Conservation (phyloP, 2,797 vertebrate genomes). For the Acipenser ruthenus region DNA sequence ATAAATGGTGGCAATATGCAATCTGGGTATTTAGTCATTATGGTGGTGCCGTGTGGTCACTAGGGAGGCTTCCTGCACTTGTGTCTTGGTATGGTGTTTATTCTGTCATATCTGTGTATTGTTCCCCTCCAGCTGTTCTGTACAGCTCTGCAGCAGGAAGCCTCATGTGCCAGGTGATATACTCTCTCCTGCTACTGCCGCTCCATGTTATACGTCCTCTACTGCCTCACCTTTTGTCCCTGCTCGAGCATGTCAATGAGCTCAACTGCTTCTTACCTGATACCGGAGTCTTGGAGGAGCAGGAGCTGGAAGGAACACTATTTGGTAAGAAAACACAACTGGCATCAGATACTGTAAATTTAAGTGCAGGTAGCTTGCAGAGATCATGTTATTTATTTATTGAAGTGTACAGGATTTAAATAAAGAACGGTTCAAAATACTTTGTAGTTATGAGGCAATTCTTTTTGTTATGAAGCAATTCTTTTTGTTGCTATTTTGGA, state of each 20-base stretch:
- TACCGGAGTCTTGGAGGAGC: constrained; percentile 51
- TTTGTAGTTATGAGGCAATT: neutral
- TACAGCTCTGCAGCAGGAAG: constrained; percentile 65
- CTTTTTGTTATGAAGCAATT: neutral
- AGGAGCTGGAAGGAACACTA: constrained; percentile 43
- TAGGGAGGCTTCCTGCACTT: neutral
- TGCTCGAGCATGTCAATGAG: constrained; percentile 63
- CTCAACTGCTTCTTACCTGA: constrained; percentile 63
- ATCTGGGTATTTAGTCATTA: too few relatives aligned
- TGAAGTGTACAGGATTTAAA: neutral
- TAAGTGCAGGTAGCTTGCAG: too few relatives aligned
- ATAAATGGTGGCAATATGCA: too few relatives aligned
- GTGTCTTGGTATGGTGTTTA: neutral
- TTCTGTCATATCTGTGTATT: constrained; percentile 6
- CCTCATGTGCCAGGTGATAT: constrained; percentile 66
- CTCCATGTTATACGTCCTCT: constrained; percentile 57
- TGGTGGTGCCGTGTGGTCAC: too few relatives aligned
- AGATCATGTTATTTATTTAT: too few relatives aligned
- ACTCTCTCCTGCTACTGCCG: constrained; percentile 65
- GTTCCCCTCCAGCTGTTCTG: constrained; percentile 49
- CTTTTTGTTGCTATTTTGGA: neutral
- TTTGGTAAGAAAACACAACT: constrained; percentile 32
- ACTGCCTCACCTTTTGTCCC: constrained; percentile 55
- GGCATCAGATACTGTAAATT: neutral
- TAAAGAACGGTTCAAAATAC: neutral